phyloP scores from a whole-genome alignment of 2,797 vertebrate species.

The Micrastur ruficollis region DNA sequence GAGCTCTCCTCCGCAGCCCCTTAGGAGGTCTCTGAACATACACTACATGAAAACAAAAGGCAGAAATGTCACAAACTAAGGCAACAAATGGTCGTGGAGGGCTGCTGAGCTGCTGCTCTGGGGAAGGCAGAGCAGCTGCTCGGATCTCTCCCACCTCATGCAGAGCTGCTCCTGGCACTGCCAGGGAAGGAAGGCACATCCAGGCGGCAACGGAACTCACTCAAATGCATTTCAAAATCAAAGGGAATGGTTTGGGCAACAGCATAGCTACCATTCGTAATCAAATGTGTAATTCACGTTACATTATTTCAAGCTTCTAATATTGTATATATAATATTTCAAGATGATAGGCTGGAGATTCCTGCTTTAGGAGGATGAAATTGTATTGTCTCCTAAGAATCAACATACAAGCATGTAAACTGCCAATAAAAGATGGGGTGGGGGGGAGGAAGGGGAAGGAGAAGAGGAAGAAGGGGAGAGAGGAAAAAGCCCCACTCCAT shows the following conservation, averaged over 20 bases:
- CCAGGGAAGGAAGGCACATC: background rate
- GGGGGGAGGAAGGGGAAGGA: background rate
- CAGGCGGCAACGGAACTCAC: rapidly evolving
- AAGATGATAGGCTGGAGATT: background rate
- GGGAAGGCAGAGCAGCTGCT: background rate
- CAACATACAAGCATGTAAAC: background rate
- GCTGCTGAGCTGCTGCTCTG: background rate
- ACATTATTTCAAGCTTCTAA: background rate
- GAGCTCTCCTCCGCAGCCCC: background rate
- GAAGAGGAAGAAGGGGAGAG: background rate
- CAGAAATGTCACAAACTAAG: background rate
- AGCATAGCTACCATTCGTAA: background rate
- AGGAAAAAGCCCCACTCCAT: background rate
- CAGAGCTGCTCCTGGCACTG: background rate
- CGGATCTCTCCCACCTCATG: background rate
- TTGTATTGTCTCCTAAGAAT: background rate
- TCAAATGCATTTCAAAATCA: background rate
- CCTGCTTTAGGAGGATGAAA: background rate
- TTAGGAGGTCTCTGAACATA: background rate
- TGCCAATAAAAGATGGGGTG: background rate
- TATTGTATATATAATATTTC: background rate
- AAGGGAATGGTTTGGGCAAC: background rate
- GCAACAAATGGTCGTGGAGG: background rate
- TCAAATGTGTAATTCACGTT: background rate
- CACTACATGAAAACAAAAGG: background rate